phyloP scores from a whole-genome alignment of 2,797 vertebrate genomes.

The Enteromius radiatus region DNA sequence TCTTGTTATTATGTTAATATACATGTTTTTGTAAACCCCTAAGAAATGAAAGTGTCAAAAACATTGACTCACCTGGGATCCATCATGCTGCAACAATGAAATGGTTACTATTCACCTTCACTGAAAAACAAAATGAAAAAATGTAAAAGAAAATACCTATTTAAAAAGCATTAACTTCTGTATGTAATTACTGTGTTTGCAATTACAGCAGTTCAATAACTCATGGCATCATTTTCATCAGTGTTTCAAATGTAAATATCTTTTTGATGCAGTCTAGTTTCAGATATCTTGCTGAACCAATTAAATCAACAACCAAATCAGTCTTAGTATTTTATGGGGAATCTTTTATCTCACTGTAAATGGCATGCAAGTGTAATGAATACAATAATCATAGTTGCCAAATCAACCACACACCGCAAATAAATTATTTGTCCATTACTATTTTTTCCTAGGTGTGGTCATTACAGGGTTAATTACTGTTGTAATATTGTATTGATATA shows the following conservation, averaged over 20 bases:
- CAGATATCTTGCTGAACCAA: background rate
- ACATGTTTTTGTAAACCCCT: conserved; percentile 3
- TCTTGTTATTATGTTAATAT: conserved; percentile 12
- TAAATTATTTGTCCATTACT: no score
- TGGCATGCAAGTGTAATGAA: background rate
- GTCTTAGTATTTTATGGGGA: background rate
- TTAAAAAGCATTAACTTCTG: background rate
- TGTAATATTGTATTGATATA: background rate
- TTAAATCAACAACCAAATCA: background rate
- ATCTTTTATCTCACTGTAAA: background rate
- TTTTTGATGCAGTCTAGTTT: background rate
- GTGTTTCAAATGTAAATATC: background rate
- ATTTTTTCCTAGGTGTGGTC: background rate
- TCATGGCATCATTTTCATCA: background rate
- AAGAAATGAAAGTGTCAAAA: background rate
- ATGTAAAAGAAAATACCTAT: background rate
- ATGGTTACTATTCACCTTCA: background rate
- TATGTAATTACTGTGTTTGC: background rate
- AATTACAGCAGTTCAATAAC: background rate
- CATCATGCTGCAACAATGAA: background rate
- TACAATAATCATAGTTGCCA: background rate
- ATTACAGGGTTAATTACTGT: background rate
- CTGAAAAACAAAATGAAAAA: background rate
- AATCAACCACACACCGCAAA: background rate
- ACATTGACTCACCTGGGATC: background rate